Conservation (phyloP, 2,113 vertebrate species). For the Oncorhynchus kisutch region DNA sequence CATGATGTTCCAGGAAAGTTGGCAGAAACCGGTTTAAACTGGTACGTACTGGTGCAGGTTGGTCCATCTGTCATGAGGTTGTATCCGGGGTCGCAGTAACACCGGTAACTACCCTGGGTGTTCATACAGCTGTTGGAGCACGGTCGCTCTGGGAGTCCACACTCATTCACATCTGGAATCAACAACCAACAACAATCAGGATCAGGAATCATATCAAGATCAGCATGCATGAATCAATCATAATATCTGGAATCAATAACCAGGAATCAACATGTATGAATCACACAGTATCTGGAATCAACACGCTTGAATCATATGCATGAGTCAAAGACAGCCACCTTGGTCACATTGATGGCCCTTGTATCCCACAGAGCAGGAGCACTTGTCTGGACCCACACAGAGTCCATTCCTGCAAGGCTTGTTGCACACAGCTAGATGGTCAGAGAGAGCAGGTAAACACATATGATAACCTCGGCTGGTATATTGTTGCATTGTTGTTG, state of each 20-base stretch:
- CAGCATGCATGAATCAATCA: no score
- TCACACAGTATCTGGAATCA: no score
- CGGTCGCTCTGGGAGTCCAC: constrained; percentile 54
- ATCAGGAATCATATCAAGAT: not conserved
- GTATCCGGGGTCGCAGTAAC: constrained; percentile 70
- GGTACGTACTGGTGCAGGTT: constrained; percentile 66
- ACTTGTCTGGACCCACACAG: constrained; percentile 62
- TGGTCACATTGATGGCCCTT: constrained; percentile 60
- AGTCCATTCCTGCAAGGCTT: constrained; percentile 57
- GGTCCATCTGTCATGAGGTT: constrained; percentile 59
- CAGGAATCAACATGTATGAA: no score
- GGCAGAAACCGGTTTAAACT: no score
- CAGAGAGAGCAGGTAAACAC: not conserved
- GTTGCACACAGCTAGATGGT: constrained; percentile 54
- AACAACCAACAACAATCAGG: constrained; percentile 30
- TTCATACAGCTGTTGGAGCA: constrained; percentile 76
- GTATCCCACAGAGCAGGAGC: constrained; percentile 62
- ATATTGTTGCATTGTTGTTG: not conserved
- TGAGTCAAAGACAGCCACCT: constrained; percentile 41
- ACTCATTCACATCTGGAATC: constrained; percentile 74
- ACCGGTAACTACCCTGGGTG: constrained; percentile 67
- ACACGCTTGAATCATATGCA: no score
- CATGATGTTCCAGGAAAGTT: no score
- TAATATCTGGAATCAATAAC: no score
- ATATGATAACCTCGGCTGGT: not conserved